Evolutionary conservation across 2,888 invertebrate species (phyloP).

Genomic region (Anticlea derivata): DNA sequence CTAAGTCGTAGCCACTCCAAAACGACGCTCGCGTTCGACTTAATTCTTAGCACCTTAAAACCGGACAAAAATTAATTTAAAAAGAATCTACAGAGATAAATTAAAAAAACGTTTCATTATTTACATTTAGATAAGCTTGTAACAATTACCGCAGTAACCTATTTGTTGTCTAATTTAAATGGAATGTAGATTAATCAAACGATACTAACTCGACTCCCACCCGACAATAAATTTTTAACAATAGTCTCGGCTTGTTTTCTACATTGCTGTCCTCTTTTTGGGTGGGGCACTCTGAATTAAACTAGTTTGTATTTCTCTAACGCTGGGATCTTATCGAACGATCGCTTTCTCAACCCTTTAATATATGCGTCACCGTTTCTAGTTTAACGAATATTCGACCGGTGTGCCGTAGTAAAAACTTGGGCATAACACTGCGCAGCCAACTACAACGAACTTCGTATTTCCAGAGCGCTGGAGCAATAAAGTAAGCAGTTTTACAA

Average conservation of each 20-base stretch:
- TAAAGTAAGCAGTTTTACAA: constrained; percentile 76
- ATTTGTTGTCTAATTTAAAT: constrained; percentile 75
- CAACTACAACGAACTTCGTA: constrained; percentile 59
- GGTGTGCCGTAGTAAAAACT: constrained; percentile 49
- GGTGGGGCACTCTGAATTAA: constrained; percentile 65
- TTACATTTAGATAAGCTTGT: constrained; percentile 64
- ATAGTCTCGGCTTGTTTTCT: constrained; percentile 72
- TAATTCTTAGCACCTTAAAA: constrained; percentile 5
- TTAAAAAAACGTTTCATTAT: constrained; percentile 49
- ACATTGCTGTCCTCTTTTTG: constrained; percentile 69
- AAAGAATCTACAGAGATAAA: constrained; percentile 24
- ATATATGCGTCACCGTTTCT: constrained; percentile 67
- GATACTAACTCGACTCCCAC: constrained; percentile 68
- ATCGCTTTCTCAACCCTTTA: constrained; percentile 78
- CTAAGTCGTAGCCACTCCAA: background rate
- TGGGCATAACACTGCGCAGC: constrained; percentile 48
- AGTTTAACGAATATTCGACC: constrained; percentile 58
- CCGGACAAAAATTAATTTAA: constrained; percentile 15
- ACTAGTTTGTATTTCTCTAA: constrained; percentile 75
- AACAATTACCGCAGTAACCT: constrained; percentile 66
- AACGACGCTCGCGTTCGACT: constrained; percentile 1
- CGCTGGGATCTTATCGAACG: constrained; percentile 68
- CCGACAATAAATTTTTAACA: constrained; percentile 72
- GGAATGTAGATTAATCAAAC: constrained; percentile 76
- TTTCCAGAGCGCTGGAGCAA: constrained; percentile 66